Base-by-base conservation (phyloP, 2,113 vertebrate species). In the Raphicerus campestris region DNA sequence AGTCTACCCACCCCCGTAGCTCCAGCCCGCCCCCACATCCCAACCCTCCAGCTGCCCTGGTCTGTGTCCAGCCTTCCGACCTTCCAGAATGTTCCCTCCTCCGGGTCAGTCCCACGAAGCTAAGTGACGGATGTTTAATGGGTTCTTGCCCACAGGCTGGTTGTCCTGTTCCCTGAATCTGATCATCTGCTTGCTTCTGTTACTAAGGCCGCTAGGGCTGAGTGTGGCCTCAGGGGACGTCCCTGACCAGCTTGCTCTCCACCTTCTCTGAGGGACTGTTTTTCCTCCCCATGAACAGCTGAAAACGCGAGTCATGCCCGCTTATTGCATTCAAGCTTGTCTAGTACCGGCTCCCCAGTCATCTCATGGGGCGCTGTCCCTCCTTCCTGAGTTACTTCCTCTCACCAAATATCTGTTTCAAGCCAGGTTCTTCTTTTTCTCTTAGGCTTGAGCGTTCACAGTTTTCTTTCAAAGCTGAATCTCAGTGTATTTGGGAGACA, bases 161-260 rank as follows among this genome's bases (percentile, higher is more conserved):
- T n/a, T 30, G 35, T 49, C 45, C 7, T 4, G 2, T 13, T 7
- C 9, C 30, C 17, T 22, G 14, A 1, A 4, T 55, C 6, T 7
- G 4, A 8, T 77, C 42, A 20, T 20, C 17, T 78, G n/a, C 35
- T 4, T 45, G 49, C 26, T 30, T 35, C 30, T 66, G 39, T 10
- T 5, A 8, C 58, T 7, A 17, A 45, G 58, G 42, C 19, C 53
- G 5, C 55, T 80, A 0, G 0, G n/a, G 8, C 39, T 28, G 22
- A 2, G 9, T 1, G 5, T 1, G 53, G 39, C 82, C 39, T 7
- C 11, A 35, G 20, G 32, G 22, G 55, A 35, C 0, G 0, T 35
- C 55, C 10, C 32, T 4, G 32, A 39, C n/a, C 60, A 47, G 56
- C 16, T 10, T 7, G 3, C 7, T 7, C 22, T 56, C 66, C 16